These are phyloP conservation scores for Coregonus sp. DNA, from an alignment of 2,797 vertebrate species.

Conservation along the genomic window DNA sequence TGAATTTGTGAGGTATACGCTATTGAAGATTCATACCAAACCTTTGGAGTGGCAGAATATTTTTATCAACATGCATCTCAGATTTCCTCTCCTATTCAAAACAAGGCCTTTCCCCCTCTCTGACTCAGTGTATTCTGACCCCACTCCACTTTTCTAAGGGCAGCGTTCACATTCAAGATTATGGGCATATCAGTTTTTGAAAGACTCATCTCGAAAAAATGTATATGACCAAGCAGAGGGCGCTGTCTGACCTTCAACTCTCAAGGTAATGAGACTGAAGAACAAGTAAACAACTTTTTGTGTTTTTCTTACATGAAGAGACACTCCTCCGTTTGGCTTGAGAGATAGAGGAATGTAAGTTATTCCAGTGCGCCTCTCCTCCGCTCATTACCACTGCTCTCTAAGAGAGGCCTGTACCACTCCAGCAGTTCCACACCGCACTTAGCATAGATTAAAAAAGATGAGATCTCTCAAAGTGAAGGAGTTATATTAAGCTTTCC, in stretches of 20 bases:
- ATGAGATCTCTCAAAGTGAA: constrained; percentile 56
- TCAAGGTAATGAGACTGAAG: constrained; percentile 58
- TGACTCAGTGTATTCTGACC: constrained; percentile 28
- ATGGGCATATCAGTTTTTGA: constrained; percentile 34
- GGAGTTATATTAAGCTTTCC: constrained; percentile 58
- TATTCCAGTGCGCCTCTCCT: constrained; percentile 2
- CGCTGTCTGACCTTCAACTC: constrained; percentile 54
- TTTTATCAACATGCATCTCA: constrained; percentile 49
- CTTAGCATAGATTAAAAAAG: constrained; percentile 54
- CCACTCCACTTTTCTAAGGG: constrained; percentile 23
- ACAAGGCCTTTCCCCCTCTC: constrained; percentile 39
- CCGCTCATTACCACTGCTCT: neutral
- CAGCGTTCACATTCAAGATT: constrained; percentile 44
- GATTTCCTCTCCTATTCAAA: constrained; percentile 32
- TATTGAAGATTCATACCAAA: constrained; percentile 46
- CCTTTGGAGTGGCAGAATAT: constrained; percentile 27
- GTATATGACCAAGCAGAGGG: constrained; percentile 25
- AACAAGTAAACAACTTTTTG: constrained; percentile 24
- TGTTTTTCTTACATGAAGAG: neutral
- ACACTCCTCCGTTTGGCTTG: neutral
- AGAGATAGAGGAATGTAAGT: neutral
- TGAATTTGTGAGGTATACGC: neutral
- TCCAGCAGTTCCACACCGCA: constrained; percentile 1
- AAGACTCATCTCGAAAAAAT: constrained; percentile 32
- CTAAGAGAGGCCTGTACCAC: neutral